These are phyloP conservation scores for human (Homo sapiens) DNA, from an alignment of 2,113 vertebrate genomes.

Conservation along the genomic window DNA sequence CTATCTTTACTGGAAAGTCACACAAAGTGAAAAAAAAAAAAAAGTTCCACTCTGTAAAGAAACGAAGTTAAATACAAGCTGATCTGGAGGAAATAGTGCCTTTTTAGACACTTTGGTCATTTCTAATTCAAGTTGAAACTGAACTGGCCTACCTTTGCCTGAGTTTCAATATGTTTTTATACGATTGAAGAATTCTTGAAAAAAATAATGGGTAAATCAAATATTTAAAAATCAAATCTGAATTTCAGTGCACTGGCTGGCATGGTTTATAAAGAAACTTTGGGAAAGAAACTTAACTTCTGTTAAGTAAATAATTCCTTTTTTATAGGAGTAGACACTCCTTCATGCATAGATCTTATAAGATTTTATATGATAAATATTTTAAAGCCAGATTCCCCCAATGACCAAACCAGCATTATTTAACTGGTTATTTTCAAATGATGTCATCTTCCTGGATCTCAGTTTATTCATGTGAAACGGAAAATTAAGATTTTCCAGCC, in stretches of 20 bases:
- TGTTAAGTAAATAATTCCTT: background rate
- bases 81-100: conserved; percentile 31
- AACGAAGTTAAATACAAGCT: conserved; percentile 54
- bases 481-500: background rate
- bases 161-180: conserved; percentile 34
- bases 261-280: conserved; percentile 23
- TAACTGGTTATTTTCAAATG: background rate
- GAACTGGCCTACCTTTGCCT: background rate
- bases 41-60: conserved; percentile 8
- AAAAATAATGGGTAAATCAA: conserved; percentile 37
- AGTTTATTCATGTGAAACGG: background rate
- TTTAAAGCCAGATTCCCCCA: conserved; percentile 30
- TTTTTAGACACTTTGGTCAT: background rate
- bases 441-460: background rate
- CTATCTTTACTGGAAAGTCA: conserved; percentile 51
- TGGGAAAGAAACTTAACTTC: background rate
- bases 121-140: conserved; percentile 58
- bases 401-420: background rate
- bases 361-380: background rate
- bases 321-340: background rate
- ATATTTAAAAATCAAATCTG: conserved; percentile 54
- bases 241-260: conserved; percentile 1
- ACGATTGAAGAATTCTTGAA: background rate
- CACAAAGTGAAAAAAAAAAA: conserved; percentile 35
- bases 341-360: background rate